Percentiles rank a stretch among this genome's conserved stretches.
Conservation (phyloP, 1,140 invertebrate species). For the Amphibalanus amphitrite region DNA sequence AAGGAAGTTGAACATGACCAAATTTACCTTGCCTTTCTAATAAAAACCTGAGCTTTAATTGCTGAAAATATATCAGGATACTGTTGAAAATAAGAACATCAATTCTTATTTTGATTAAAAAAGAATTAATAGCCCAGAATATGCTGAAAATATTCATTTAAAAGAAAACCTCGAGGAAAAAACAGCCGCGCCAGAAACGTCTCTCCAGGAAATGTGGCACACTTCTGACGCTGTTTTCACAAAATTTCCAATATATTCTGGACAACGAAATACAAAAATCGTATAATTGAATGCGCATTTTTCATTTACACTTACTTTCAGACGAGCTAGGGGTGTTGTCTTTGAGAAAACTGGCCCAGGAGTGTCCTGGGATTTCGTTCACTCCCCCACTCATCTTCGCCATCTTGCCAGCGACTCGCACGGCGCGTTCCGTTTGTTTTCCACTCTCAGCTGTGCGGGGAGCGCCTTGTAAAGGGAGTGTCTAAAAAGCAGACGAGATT, state of each 20-base stretch:
- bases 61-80: too few relatives aligned
- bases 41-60: too few relatives aligned
- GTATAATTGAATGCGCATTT: neutral
- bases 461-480: too few relatives aligned
- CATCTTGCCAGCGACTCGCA: neutral
- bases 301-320: neutral
- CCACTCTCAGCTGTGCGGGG: neutral
- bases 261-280: neutral
- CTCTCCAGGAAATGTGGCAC: neutral
- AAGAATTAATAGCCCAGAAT: neutral
- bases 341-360: neutral
- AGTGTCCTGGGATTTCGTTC: neutral
- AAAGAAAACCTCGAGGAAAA: neutral
- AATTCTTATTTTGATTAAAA: too few relatives aligned
- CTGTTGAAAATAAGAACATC: too few relatives aligned
- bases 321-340: neutral
- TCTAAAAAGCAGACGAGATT: too few relatives aligned
- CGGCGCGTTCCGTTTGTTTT: constrained; percentile 1
- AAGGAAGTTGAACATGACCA: too few relatives aligned
- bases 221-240: neutral
- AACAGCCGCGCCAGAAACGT: neutral
- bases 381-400: neutral
- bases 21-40: too few relatives aligned
- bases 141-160: neutral
- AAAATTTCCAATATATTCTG: neutral